Base-by-base conservation (phyloP, 2,888 invertebrate genomes). In the Cephus runcator region DNA sequence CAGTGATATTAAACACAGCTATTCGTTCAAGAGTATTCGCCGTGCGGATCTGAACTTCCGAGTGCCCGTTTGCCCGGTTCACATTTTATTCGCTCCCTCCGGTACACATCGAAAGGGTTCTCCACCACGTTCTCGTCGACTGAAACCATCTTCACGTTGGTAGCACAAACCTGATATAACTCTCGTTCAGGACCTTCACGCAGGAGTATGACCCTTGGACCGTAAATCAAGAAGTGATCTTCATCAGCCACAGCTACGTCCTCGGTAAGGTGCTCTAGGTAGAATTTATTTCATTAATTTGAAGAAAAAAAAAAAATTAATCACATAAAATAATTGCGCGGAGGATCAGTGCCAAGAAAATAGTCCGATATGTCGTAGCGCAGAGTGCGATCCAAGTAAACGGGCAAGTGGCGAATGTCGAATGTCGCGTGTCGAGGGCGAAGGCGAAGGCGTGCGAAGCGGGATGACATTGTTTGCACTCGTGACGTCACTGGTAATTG, bases 401-500 rank as follows among this genome's bases (percentile, higher is more conserved):
- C 56, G 75, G 75, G 30, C 69, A 75, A 76, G 23, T 34, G 31
- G 31, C 31, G 36, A 75, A 69, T 69, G 78, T 69, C 33, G 80
- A 74, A 75, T 75, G 73, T 75, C 74, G 76, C 75, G 71, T 56
- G 73, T 76, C 68, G 73, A n/a, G 73, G 31, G 30, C 76, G 71
- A 83, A 85, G 81, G 83, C 83, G 82, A 87, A 85, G 81, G 84
- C 87, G 87, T 87, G 87, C 86, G 85, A 86, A 86, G 83, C 83
- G 82, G 85, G 79, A 85, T 85, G 86, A 85, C 88, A 87, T 89
- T 89, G 89, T 89, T 89, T 88, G 86, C 86, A 85, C 84, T 84
- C 82, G 85, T 88, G 89, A 90, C 88, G 89, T 88, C 88, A 88
- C 85, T 79, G 81, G 85, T 83, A 89, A 89, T 87, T 86, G 85